Conservation (phyloP, 2,113 vertebrate species). For the Nothobranchius kuhntae region DNA sequence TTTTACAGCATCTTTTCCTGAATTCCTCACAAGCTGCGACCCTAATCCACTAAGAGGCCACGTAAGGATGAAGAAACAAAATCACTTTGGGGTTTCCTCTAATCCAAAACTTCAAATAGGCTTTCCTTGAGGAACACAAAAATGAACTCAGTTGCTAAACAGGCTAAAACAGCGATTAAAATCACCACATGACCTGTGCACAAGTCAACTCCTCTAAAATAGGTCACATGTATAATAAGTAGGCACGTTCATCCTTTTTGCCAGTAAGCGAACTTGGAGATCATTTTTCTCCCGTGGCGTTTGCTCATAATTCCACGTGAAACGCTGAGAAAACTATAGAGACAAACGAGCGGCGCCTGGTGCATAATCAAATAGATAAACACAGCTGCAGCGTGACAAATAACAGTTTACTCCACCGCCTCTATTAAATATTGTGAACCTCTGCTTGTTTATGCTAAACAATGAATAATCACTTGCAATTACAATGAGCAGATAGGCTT, state of each 20-base stretch:
- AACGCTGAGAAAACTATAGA: slow-evolving; percentile 22
- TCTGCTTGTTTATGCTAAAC: slow-evolving; percentile 31
- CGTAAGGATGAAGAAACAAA: background rate
- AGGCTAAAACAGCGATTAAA: slow-evolving; percentile 41
- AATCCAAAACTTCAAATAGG: slow-evolving; percentile 14
- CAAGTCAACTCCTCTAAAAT: slow-evolving; percentile 48
- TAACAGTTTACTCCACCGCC: slow-evolving; percentile 26
- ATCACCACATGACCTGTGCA: slow-evolving; percentile 23
- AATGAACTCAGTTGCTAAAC: slow-evolving; percentile 27
- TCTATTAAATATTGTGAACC: slow-evolving; percentile 1
- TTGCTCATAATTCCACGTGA: slow-evolving; percentile 24
- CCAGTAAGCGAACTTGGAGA: slow-evolving; percentile 37
- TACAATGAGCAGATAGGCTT: slow-evolving; percentile 14
- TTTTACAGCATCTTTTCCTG: background rate
- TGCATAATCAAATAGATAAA: slow-evolving; percentile 37
- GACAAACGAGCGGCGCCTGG: slow-evolving; percentile 32
- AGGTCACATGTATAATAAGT: slow-evolving; percentile 25
- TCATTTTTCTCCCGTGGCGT: slow-evolving; percentile 28
- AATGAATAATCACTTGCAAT: slow-evolving; percentile 8
- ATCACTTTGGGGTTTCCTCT: slow-evolving; percentile 2
- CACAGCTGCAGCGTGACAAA: slow-evolving; percentile 40
- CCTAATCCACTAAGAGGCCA: slow-evolving; percentile 1
- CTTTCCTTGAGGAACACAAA: slow-evolving; percentile 5
- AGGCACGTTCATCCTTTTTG: slow-evolving; percentile 31
- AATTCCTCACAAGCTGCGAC: background rate